Evolutionary conservation across 2,888 invertebrate species (phyloP), one percentile per base, ranked within the genome.

Genomic region (Odontothrips loti): DNA sequence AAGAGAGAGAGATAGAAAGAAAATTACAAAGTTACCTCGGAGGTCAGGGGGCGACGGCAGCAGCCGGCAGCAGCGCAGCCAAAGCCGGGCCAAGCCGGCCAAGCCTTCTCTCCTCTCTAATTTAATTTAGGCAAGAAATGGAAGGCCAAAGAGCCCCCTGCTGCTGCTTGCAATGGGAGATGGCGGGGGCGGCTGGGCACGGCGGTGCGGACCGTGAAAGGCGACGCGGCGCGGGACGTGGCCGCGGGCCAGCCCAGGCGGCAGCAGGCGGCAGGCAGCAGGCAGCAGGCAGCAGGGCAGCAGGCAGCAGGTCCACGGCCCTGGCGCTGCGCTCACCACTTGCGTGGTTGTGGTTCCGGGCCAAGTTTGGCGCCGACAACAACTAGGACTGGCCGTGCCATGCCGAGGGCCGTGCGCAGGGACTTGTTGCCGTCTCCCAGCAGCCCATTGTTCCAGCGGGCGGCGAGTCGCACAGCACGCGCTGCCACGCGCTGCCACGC

Each of bases 11-110:
- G 27, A 75, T 23, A 75, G 68, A 75, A 1, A 12, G 68, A 75
- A 27, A 27, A 75, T 75, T 75, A 75, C 23, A 75, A 75, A 75
- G 68, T 75, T 27, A 75, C 68, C 68, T 75, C 68, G 23, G 68
- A n/a, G 58, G 58, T 58, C 58, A 58, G 6, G 17, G 6, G 17
- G 58, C 58, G n/a, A 58, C 34, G 34, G 34, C 34, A 6, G 34
- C 3, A 2, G 34, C 34, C 34, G 34, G 34, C 34, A 43, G 34
- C 34, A 6, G 34, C 34, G 34, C 34, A 43, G 34, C 34, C 34
- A 43, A 43, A 43, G 34, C 34, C 34, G 34, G 34, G 34, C 34
- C 34, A 43, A 43, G 34, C 34, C 34, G 34, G 34, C 34, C 34
- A 43, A 43, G 34, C 34, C 34, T 43, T 43, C 34, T 43, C 34